Evolutionary conservation across 2,113 vertebrate species (phyloP).

Genomic region (Catharus bicknelli): DNA sequence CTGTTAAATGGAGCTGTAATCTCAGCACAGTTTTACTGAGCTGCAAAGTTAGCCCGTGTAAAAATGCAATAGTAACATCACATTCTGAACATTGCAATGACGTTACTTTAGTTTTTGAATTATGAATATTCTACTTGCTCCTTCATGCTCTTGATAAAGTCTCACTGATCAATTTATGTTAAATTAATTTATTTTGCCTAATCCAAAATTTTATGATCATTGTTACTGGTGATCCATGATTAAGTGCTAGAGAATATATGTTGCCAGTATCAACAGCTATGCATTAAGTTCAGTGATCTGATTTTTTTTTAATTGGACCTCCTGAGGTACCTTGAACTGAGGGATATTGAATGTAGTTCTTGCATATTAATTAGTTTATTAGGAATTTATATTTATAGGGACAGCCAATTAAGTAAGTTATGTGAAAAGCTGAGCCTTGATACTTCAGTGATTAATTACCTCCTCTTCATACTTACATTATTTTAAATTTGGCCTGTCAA

Average conservation of each 20-base stretch:
- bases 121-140: neutral
- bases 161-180: neutral
- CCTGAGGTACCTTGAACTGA: neutral
- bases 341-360: neutral
- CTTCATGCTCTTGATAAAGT: neutral
- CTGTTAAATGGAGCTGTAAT: neutral
- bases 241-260: neutral
- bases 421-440: neutral
- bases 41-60: neutral
- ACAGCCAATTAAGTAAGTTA: conserved; percentile 12
- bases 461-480: neutral
- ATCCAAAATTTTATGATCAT: neutral
- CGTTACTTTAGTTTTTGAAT: neutral
- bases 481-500: neutral
- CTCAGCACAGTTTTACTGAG: neutral
- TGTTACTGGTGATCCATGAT: neutral
- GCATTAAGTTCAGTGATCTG: neutral
- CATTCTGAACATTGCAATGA: neutral
- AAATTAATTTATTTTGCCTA: neutral
- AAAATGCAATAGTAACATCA: neutral
- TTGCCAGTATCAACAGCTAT: neutral
- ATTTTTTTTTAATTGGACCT: neutral
- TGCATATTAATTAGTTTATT: neutral
- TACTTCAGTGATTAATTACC: neutral
- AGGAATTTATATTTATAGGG: conserved; percentile 11